These are phyloP conservation scores for Polydrusus tereticollis DNA, from an alignment of 2,888 invertebrate genomes.

Conservation along the genomic window DNA sequence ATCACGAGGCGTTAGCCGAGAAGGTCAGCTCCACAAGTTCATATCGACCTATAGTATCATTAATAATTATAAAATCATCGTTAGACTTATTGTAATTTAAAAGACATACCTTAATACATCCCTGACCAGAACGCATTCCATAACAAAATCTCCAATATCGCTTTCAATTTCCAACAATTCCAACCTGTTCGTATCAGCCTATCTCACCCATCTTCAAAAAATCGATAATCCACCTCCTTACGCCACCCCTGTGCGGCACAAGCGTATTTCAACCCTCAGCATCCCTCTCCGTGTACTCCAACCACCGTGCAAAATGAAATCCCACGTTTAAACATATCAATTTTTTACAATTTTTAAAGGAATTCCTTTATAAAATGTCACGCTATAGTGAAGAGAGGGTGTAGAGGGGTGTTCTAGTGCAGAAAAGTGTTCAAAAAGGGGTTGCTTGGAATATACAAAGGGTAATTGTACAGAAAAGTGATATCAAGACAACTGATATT, in stretches of 20 bases:
- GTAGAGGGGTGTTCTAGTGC: neutral
- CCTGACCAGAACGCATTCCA: neutral
- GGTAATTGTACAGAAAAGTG: neutral
- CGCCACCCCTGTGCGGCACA: slow-evolving; percentile 31
- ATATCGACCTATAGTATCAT: too few relatives aligned
- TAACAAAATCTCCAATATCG: neutral
- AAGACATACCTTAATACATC: neutral
- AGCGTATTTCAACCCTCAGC: slow-evolving; percentile 20
- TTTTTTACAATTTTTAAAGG: slow-evolving; percentile 18
- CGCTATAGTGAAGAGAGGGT: neutral
- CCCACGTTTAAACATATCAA: slow-evolving; percentile 29
- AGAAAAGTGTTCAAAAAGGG: neutral
- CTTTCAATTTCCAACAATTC: neutral
- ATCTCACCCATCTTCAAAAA: slow-evolving; percentile 21
- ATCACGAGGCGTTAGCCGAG: too few relatives aligned
- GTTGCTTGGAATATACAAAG: slow-evolving; percentile 7
- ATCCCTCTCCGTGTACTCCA: slow-evolving; percentile 23
- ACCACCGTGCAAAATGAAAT: slow-evolving; percentile 25
- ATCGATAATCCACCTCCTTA: slow-evolving; percentile 27
- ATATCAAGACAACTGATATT: slow-evolving; percentile 29
- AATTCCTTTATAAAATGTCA: slow-evolving; percentile 1
- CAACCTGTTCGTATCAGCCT: neutral
- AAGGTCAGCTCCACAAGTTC: too few relatives aligned
- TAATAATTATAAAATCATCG: too few relatives aligned
- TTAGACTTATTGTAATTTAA: too few relatives aligned